Base-by-base conservation (phyloP, 2,113 vertebrate species). In the Alectura lathami region DNA sequence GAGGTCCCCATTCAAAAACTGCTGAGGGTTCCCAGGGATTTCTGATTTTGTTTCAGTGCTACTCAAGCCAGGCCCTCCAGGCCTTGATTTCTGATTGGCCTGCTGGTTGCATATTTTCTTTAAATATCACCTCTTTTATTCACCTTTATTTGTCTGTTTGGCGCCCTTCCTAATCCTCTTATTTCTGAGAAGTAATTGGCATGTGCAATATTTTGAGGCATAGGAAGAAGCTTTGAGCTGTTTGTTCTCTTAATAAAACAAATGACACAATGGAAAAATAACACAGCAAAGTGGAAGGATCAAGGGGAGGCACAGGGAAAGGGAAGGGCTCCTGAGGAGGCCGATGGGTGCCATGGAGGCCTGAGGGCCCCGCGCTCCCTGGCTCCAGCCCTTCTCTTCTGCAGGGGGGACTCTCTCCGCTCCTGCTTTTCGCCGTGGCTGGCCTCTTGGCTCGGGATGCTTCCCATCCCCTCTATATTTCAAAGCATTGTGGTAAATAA, bases 401-500 rank as follows among this genome's bases (percentile, higher is more conserved):
- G 90, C 73, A 73, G 80, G 0, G 12, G 12, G 10, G 50, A 13
- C 85, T 79, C 40, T 23, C 83, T 73, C 84, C 6, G 73, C 86
- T 88, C 77, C 43, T 26, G 18, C 42, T 83, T 69, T 53, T 8
- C 91, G 86, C 93, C 26, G n/a, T 75, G 51, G 1, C 21, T 90
- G 24, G 89, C 94, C 94, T 96, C 96, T 97, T 91, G 96, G 97
- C 96, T 96, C 77, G 42, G 91, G 82, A 96, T 95, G 95, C 95
- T 97, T 96, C 86, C 96, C 9, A 2, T 95, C 96, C 81, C 89
- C 96, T 97, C 96, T 93, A 34, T 97, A 97, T 98, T 98, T 97
- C 98, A 97, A 97, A 98, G 97, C 97, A 97, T 97, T 97, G 91
- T 96, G 95, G 97, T 97, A 98, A 98, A 98, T 98, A 98, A 98